These are phyloP conservation scores for Cerceris rybyensis DNA, from an alignment of 2,888 invertebrate species.

Conservation along the genomic window DNA sequence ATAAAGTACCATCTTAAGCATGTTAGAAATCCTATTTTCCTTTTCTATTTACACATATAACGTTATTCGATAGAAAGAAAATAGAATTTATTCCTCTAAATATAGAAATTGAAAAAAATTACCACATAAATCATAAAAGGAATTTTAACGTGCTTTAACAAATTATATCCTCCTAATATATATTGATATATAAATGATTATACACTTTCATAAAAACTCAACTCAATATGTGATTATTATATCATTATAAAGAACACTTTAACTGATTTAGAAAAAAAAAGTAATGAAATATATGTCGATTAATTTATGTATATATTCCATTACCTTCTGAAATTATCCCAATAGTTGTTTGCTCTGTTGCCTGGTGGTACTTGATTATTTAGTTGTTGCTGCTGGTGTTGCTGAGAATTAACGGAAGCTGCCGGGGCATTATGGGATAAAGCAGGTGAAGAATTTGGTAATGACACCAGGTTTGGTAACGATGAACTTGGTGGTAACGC, in stretches of 20 bases:
- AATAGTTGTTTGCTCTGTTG: conserved; percentile 95
- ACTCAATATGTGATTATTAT: conserved; percentile 26
- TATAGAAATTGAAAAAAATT: conserved; percentile 29
- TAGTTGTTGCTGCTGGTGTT: conserved; percentile 82
- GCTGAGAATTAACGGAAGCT: conserved; percentile 78
- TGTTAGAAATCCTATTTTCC: conserved; percentile 31
- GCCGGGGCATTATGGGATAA: conserved; percentile 76
- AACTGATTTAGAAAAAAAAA: conserved; percentile 24
- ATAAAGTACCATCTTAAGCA: conserved; percentile 45
- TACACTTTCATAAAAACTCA: conserved; percentile 18
- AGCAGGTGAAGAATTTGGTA: conserved; percentile 76
- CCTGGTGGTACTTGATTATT: conserved; percentile 96
- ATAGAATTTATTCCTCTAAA: conserved; percentile 16
- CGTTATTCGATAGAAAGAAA: conserved; percentile 30
- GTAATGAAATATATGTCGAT: conserved; percentile 25
- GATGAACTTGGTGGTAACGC: conserved; percentile 78
- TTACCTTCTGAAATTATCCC: conserved; percentile 97
- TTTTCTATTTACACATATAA: conserved; percentile 7
- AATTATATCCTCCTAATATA: conserved; percentile 31
- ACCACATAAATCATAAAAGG: conserved; percentile 37
- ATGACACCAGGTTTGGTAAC: conserved; percentile 77
- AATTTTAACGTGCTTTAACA: conserved; percentile 17
- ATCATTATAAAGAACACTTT: conserved; percentile 25
- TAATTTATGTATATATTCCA: conserved; percentile 35
- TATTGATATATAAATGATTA: conserved; percentile 14